Evolutionary conservation across 2,113 vertebrate genomes (phyloP).

Genomic region (Gobiocypris rarus): DNA sequence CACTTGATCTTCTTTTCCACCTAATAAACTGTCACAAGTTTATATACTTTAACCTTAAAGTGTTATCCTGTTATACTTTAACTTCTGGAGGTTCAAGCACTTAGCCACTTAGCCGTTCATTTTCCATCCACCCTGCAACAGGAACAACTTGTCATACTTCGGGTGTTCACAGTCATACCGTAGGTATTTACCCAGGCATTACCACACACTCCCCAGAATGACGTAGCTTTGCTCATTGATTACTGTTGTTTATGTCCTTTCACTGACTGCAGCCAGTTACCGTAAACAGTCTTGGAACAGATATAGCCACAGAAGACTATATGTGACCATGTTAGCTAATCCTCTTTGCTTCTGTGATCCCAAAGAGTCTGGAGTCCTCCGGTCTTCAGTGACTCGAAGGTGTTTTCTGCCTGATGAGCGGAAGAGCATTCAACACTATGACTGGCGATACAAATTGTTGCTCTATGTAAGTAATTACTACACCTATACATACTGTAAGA

Average conservation of each 20-base stretch:
- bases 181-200: background rate
- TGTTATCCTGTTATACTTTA: constrained; percentile 2
- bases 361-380: constrained; percentile 47
- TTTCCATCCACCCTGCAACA: background rate
- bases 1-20: constrained; percentile 38
- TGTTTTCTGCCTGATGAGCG: constrained; percentile 45
- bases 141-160: background rate
- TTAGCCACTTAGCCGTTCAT: background rate
- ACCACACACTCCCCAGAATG: background rate
- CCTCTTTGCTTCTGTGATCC: constrained; percentile 62
- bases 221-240: constrained; percentile 11
- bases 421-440: constrained; percentile 56
- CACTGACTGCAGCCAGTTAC: constrained; percentile 29
- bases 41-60: background rate
- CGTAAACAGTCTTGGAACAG: constrained; percentile 53
- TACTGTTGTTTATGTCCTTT: constrained; percentile 33
- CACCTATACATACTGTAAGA: background rate
- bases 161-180: background rate
- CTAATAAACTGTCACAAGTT: constrained; percentile 19
- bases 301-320: constrained; percentile 69
- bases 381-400: constrained; percentile 59
- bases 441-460: constrained; percentile 32
- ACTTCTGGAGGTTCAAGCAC: background rate
- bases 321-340: constrained; percentile 75
- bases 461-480: constrained; percentile 66